Percentiles rank a stretch among this genome's conserved stretches.
These are phyloP conservation scores for Ceratina calcarata DNA, from an alignment of 1,140 invertebrate species.

Conservation along the genomic window DNA sequence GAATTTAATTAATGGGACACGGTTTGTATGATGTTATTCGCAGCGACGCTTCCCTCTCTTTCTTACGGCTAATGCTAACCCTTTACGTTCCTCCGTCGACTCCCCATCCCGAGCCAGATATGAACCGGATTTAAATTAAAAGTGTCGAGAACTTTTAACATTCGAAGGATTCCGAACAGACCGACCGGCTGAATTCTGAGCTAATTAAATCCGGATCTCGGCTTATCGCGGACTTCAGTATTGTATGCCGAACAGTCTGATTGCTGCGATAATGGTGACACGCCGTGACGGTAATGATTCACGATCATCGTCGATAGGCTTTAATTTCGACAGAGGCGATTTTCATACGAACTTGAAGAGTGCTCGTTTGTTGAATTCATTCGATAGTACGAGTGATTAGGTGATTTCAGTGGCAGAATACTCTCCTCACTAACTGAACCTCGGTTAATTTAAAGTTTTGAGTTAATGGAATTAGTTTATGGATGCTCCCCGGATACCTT, in stretches of 20 bases:
- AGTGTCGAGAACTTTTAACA: conserved; percentile 73
- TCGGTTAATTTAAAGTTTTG: background rate
- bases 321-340: background rate
- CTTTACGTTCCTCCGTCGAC: background rate
- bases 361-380: background rate
- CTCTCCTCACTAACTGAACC: no score
- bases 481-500: conserved; percentile 41
- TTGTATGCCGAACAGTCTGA: conserved; percentile 31
- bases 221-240: conserved; percentile 33
- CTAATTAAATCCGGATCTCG: conserved; percentile 71
- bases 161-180: conserved; percentile 58
- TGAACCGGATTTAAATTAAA: conserved; percentile 77
- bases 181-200: conserved; percentile 59
- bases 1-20: conserved; percentile 77
- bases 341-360: background rate
- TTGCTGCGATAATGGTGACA: conserved; percentile 20
- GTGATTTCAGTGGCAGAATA: no score
- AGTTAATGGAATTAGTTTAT: conserved; percentile 55
- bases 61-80: background rate
- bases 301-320: conserved; percentile 7
- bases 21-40: conserved; percentile 76
- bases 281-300: background rate
- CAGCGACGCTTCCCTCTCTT: conserved; percentile 35
- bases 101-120: conserved; percentile 64
- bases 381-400: no score